Conservation (phyloP, 2,113 vertebrate species). For the Ranitomeya variabilis region DNA sequence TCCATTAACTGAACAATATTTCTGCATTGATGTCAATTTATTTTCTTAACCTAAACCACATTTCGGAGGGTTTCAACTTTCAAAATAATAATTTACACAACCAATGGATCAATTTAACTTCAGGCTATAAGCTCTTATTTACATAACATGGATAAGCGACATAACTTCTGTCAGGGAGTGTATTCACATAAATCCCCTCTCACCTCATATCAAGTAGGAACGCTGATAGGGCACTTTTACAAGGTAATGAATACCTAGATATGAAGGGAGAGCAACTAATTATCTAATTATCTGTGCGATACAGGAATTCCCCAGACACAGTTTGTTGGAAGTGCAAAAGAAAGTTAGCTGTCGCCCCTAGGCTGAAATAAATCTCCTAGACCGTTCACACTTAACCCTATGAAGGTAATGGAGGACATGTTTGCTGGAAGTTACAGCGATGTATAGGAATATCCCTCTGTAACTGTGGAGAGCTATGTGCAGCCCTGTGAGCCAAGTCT, state of each 20-base stretch:
- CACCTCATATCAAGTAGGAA: not conserved
- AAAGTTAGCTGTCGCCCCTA: not conserved
- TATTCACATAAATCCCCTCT: not conserved
- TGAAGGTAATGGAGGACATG: not conserved
- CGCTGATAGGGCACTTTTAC: not conserved
- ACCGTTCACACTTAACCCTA: not conserved
- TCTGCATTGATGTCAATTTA: too few relatives aligned
- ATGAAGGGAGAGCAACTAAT: constrained; percentile 7
- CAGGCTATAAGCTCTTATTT: too few relatives aligned
- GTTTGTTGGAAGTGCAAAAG: not conserved
- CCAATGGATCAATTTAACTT: too few relatives aligned
- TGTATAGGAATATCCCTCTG: not conserved
- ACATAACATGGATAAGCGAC: too few relatives aligned
- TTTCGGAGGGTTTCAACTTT: too few relatives aligned
- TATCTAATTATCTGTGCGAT: constrained; percentile 19
- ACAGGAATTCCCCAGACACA: not conserved
- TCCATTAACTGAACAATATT: too few relatives aligned
- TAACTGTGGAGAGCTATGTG: not conserved
- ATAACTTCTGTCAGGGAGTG: too few relatives aligned
- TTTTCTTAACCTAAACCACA: too few relatives aligned
- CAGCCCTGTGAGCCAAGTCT: not conserved
- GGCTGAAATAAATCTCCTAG: not conserved
- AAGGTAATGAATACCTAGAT: not conserved
- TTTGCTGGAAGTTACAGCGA: not conserved
- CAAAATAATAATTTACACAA: too few relatives aligned